Conservation (phyloP, 2,113 vertebrate genomes). For the Narcine bancroftii region DNA sequence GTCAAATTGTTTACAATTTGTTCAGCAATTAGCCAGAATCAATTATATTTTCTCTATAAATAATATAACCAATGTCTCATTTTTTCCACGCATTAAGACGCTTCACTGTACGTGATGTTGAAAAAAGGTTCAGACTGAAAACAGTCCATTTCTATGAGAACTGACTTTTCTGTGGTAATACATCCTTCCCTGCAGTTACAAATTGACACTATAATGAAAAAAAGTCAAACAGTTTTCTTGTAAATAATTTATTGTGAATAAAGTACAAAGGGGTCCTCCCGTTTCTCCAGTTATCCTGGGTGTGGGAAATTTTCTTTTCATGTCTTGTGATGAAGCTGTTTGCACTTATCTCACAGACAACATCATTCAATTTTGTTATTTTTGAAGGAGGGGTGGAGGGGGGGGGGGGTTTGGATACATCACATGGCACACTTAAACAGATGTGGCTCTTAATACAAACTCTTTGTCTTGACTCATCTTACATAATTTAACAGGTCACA, state of each 20-base stretch:
- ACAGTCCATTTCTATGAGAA: background rate
- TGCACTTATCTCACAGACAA: no score
- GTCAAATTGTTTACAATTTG: background rate
- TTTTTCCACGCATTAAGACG: background rate
- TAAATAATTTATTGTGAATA: no score
- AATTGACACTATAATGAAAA: no score
- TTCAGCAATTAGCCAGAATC: background rate
- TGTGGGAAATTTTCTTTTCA: background rate
- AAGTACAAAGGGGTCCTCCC: background rate
- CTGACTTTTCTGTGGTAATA: background rate
- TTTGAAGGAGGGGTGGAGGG: background rate
- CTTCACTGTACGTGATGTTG: conserved; percentile 9
- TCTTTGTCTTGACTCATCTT: background rate
- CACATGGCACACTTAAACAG: background rate
- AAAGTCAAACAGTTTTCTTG: no score
- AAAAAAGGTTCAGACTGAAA: background rate
- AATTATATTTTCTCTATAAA: background rate
- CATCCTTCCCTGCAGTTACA: background rate
- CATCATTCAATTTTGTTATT: background rate
- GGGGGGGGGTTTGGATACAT: background rate
- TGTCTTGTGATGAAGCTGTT: background rate
- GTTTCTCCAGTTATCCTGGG: background rate
- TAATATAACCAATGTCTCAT: background rate
- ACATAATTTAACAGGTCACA: background rate
- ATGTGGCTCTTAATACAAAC: background rate